Percentiles rank a stretch among this genome's conserved stretches.
Conservation (phyloP, 1,140 invertebrate species). For the Yoshiicerus persimilis region DNA sequence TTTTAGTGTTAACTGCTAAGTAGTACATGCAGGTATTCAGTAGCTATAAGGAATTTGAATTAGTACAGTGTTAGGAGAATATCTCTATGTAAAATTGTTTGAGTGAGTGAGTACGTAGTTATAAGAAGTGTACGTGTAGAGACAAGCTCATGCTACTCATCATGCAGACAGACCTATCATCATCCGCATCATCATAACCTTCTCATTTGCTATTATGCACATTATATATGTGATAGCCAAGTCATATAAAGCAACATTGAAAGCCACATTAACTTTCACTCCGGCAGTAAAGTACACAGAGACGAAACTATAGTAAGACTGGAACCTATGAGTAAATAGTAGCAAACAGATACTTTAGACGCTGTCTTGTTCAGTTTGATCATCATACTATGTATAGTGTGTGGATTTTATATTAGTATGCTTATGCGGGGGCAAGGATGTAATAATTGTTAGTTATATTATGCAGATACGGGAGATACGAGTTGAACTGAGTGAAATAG, state of each 20-base stretch:
- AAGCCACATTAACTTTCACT: slow-evolving; percentile 16
- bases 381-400: neutral
- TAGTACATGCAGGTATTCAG: too few species aligned
- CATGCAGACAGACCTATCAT: neutral
- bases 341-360: neutral
- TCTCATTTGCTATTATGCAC: slow-evolving; percentile 22
- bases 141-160: neutral
- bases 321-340: neutral
- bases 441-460: neutral
- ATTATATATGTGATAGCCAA: neutral
- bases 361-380: neutral
- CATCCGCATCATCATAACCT: slow-evolving; percentile 16
- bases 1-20: too few species aligned
- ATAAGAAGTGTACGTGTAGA: neutral
- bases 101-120: neutral
- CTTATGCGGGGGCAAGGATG: neutral
- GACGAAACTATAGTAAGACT: neutral
- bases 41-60: too few species aligned
- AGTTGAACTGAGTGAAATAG: neutral
- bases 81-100: neutral
- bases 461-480: neutral
- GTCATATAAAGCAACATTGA: slow-evolving; percentile 13
- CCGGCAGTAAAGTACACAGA: neutral
- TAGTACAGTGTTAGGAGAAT: too few species aligned
- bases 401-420: neutral